Base-by-base conservation (phyloP, 2,113 vertebrate species). In the Cyprinodon variegatus region DNA sequence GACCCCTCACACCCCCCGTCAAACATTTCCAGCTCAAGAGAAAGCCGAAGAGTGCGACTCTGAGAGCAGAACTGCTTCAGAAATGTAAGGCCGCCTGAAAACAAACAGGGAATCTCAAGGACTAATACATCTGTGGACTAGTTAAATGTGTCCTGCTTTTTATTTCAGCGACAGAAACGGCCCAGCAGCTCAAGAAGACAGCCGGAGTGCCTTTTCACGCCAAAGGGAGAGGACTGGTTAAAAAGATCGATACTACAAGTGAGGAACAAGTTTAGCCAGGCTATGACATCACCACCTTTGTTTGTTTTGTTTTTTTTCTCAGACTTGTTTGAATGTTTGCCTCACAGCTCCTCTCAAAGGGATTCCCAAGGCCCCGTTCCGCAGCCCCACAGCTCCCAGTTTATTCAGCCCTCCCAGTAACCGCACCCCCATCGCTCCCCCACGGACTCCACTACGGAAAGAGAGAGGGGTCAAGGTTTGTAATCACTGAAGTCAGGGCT, bases 241-340 rank as follows among this genome's bases (percentile, higher is more conserved):
- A 99, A 88, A 99, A 98, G 93, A 95, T 99, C 78, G 98, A 99
- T 91, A 99, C 97, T 0, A 99, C 97, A 50, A 99, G 98, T 99
- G 94, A 94, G 96, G 92, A n/a, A 2, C 59, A 72, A 65, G 29
- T 13, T 62, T 14, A 37, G 37, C 10, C 10, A 50, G 48, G 48
- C 7, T 20, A 59, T n/a, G 22, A 45, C 11, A 45, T 45, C 43
- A 11, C 43, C 43, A 11, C 43, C 9, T 45, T 22, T 1, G 14
- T 17, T 4, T 39, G 20, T 17, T 11, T 53, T 4, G 13, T 9
- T 11, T 64, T 70, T 70, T 48, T 65, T 9, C 38, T 76, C 13
- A 63, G 20, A 1, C 20, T 1, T 15, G 41, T 37, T 7, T 68
- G 1, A 3, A 74, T n/a, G 5, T 63, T 61, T 82, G 14, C 20